phyloP scores from a whole-genome alignment of 2,888 invertebrate genomes.

The Zhuqinia jingwanae region DNA sequence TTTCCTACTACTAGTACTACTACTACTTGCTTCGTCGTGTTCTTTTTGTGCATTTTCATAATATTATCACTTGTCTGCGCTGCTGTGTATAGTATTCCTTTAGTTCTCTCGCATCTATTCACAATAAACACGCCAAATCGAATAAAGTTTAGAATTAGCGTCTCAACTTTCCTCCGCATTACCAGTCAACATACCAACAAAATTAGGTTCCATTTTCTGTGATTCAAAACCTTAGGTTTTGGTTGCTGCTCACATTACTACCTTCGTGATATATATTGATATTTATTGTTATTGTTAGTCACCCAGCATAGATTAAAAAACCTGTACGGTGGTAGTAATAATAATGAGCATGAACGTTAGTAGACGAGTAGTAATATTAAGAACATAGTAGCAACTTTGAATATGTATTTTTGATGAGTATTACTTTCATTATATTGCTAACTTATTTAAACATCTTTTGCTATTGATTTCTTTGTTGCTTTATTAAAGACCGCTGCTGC shows the following conservation, averaged over 20 bases:
- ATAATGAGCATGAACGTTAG: slow-evolving; percentile 41
- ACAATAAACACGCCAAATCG: not conserved
- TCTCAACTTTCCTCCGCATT: slow-evolving; percentile 57
- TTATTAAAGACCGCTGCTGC: too few relatives aligned
- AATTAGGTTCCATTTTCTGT: slow-evolving; percentile 41
- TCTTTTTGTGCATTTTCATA: slow-evolving; percentile 7
- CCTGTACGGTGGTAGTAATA: slow-evolving; percentile 43
- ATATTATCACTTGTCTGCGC: slow-evolving; percentile 10
- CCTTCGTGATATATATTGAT: slow-evolving; percentile 41
- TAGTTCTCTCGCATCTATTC: not conserved
- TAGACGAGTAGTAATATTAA: not conserved
- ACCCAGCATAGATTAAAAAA: slow-evolving; percentile 43
- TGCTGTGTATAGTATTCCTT: too few relatives aligned
- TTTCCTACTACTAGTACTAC: slow-evolving; percentile 30
- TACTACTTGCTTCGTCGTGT: slow-evolving; percentile 32
- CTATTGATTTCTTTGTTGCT: too few relatives aligned
- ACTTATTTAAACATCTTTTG: too few relatives aligned
- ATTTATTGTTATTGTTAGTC: slow-evolving; percentile 58
- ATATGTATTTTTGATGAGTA: too few relatives aligned
- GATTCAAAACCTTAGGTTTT: slow-evolving; percentile 4
- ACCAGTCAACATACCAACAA: slow-evolving; percentile 15
- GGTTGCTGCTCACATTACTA: slow-evolving; percentile 25
- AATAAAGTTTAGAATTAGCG: not conserved
- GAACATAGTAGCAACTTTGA: too few relatives aligned
- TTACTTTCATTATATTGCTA: too few relatives aligned